A percentile compares a stretch with the other conserved stretches of the same genome.
phyloP scores from a whole-genome alignment of 1,140 invertebrate genomes.

The Halesus radiatus region DNA sequence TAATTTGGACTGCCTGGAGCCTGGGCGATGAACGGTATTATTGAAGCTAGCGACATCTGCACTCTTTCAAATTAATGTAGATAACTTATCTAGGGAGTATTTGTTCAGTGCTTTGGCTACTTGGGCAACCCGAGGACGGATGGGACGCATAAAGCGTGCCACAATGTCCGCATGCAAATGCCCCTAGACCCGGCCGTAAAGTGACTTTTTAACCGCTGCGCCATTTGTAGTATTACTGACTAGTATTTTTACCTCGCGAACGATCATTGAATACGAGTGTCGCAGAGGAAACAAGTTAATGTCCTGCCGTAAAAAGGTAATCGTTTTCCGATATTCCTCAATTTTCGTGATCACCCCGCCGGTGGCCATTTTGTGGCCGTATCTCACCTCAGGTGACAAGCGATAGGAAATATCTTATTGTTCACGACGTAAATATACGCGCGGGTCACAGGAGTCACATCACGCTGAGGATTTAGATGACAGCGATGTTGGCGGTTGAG shows the following conservation, averaged over 20 bases:
- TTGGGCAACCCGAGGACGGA: too few relatives aligned
- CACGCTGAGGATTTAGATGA: too few relatives aligned
- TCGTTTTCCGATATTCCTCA: slow-evolving; percentile 57
- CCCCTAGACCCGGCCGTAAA: not conserved
- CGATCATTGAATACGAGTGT: slow-evolving; percentile 43
- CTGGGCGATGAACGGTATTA: too few relatives aligned
- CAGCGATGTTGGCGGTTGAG: too few relatives aligned
- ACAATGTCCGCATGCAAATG: not conserved
- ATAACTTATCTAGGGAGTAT: too few relatives aligned
- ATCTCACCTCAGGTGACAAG: slow-evolving; percentile 40
- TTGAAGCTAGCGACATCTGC: too few relatives aligned
- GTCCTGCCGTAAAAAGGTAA: slow-evolving; percentile 45
- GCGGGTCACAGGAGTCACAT: not conserved
- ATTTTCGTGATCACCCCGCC: slow-evolving; percentile 50
- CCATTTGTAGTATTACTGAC: not conserved
- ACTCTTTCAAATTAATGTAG: too few relatives aligned
- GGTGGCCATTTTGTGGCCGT: slow-evolving; percentile 47
- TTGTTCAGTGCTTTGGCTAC: too few relatives aligned
- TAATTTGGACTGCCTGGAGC: too few relatives aligned
- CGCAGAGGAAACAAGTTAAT: slow-evolving; percentile 41
- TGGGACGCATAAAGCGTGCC: too few relatives aligned
- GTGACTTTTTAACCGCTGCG: not conserved
- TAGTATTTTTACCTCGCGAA: not conserved
- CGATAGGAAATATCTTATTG: slow-evolving; percentile 20
- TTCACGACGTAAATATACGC: not conserved